Base-by-base conservation (phyloP, 2,797 vertebrate genomes). In the Enteromius trimaculatus region DNA sequence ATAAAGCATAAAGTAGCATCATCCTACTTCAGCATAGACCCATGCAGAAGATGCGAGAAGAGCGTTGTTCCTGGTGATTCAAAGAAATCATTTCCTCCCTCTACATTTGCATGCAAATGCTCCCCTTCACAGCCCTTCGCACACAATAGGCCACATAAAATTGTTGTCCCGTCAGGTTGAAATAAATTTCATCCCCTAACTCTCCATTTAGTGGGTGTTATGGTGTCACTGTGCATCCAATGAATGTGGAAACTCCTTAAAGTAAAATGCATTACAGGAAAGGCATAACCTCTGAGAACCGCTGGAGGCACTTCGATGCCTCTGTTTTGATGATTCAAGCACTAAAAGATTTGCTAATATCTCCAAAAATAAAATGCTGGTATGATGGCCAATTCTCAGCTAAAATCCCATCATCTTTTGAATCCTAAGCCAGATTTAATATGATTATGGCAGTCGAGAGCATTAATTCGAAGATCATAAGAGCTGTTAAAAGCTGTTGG, bases 51-150 rank as follows among this genome's bases (percentile, higher is more conserved):
- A 66, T 66, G 21, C 11, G 0, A 82, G 42, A 62, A 34, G 51
- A 51, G 10, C 10, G 26, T 51, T 78, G 82, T 78, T 58, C 10
- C 39, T 29, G 37, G 17, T 39, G 69, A 78, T 51, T 70, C 75
- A 37, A 76, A 85, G 66, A 86, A 77, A 79, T 84, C 39, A 79
- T 80, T 81, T 81, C 47, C 75, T 2, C 49, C 19, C 26, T 21
- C 39, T 70, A 55, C 66, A 87, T 87, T 87, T 86, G 77, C 85
- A 87, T 89, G 80, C 53, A 87, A 86, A 89, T 86, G 62, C 58
- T 72, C 68, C 76, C 79, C 77, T 86, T 75, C 79, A 76, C 80
- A 82, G 84, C 66, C 65, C 58, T 83, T 75, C 26, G 66, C 80
- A 85, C 72, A 86, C 84, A 80, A 85, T 82, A 81, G 82, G 44